Evolutionary conservation across 2,113 vertebrate species (phyloP).

Genomic region (Nycticorax nycticorax): DNA sequence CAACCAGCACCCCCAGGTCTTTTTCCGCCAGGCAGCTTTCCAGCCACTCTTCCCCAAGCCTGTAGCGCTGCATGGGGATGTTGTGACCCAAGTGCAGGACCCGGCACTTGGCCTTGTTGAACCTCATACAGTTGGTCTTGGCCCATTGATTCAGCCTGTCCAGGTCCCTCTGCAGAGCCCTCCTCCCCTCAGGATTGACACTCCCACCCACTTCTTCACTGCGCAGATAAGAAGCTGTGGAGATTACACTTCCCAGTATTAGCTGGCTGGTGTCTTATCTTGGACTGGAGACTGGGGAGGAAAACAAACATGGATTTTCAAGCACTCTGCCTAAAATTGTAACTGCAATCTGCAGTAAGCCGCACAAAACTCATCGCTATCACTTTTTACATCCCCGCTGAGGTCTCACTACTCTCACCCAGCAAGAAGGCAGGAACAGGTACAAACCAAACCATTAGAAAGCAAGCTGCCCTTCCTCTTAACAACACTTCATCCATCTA

Average conservation of each 20-base stretch:
- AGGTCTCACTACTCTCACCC: not conserved
- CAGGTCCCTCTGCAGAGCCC: no score
- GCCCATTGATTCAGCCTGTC: no score
- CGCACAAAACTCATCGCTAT: not conserved
- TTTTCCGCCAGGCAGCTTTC: no score
- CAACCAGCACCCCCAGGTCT: no score
- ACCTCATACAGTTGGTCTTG: no score
- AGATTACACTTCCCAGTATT: not conserved
- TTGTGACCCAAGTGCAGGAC: no score
- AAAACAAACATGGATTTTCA: not conserved
- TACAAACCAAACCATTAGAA: not conserved
- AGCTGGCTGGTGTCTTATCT: not conserved
- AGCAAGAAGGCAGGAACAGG: not conserved
- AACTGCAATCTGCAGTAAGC: not conserved
- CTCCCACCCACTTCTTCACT: not conserved
- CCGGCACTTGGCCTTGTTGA: no score
- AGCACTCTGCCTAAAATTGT: not conserved
- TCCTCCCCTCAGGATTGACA: no score
- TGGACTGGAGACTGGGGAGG: not conserved
- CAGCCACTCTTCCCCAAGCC: no score
- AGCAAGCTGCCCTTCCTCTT: not conserved
- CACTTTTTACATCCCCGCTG: not conserved
- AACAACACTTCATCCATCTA: not conserved
- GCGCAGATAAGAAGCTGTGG: not conserved
- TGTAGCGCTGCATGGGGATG: no score